phyloP scores from a whole-genome alignment of 2,888 invertebrate species.

The Dilophus febrilis region DNA sequence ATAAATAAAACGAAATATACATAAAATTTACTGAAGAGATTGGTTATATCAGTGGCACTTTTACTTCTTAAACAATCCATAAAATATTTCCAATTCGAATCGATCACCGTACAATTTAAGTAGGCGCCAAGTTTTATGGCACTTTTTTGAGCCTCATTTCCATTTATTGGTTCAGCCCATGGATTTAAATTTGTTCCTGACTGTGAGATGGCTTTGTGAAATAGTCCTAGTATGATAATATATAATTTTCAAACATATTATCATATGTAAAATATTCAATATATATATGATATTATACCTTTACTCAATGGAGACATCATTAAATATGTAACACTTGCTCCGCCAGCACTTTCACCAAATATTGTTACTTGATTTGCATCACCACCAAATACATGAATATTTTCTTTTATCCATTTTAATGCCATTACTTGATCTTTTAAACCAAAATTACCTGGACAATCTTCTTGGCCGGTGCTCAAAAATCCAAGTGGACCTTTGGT shows the following conservation, averaged over 20 bases:
- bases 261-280: no score
- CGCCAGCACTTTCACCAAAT: conserved; percentile 55
- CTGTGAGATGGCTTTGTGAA: conserved; percentile 55
- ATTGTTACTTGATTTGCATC: conserved; percentile 44
- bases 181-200: conserved; percentile 54
- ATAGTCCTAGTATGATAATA: conserved; percentile 35
- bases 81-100: conserved; percentile 31
- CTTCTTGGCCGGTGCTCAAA: conserved; percentile 43
- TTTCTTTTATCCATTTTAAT: conserved; percentile 42
- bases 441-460: conserved; percentile 48
- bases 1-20: conserved; percentile 37
- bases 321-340: conserved; percentile 48
- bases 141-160: conserved; percentile 38
- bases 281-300: conserved; percentile 14
- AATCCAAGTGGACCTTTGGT: conserved; percentile 48
- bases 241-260: neutral
- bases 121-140: conserved; percentile 41
- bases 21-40: conserved; percentile 46
- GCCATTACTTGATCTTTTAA: conserved; percentile 47
- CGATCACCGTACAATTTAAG: conserved; percentile 39
- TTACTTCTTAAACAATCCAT: conserved; percentile 43
- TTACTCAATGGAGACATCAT: conserved; percentile 39
- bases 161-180: conserved; percentile 45
- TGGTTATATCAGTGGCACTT: conserved; percentile 44
- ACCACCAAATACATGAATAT: conserved; percentile 43